phyloP scores from a whole-genome alignment of 2,113 vertebrate species.

The Gambusia holbrooki region DNA sequence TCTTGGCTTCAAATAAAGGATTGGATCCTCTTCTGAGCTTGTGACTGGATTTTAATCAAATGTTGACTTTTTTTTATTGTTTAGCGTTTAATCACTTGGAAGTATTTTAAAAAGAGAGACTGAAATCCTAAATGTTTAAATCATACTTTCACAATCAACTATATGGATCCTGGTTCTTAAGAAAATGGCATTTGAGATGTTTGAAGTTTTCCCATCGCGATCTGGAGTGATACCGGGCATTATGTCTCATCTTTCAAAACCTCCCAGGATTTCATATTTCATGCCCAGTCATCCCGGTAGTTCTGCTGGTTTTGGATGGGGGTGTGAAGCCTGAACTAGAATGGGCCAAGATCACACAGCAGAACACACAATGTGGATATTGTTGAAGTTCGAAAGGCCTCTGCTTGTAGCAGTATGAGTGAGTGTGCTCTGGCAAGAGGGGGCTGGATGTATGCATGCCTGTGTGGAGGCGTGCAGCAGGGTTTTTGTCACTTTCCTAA shows the following conservation, averaged over 20 bases:
- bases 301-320: constrained; percentile 37
- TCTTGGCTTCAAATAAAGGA: neutral
- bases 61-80: neutral
- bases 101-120: constrained; percentile 2
- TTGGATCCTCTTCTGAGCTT: neutral
- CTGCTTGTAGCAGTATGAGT: neutral
- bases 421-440: constrained; percentile 12
- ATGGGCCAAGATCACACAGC: constrained; percentile 26
- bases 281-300: constrained; percentile 4
- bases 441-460: neutral
- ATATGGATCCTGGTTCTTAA: neutral
- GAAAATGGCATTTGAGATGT: constrained; percentile 7
- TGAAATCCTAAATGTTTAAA: neutral
- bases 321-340: constrained; percentile 57
- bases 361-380: constrained; percentile 65
- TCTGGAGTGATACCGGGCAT: neutral
- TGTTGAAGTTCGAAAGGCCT: constrained; percentile 54
- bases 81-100: too few relatives aligned
- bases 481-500: constrained; percentile 63
- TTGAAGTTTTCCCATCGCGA: constrained; percentile 17
- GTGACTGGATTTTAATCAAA: neutral
- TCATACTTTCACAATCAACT: neutral
- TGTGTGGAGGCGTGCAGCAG: constrained; percentile 8
- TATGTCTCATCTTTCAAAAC: constrained; percentile 32
- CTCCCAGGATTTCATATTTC: constrained; percentile 41